These are phyloP conservation scores for Cephalopholis sonnerati DNA, from an alignment of 2,113 vertebrate species.

Conservation along the genomic window DNA sequence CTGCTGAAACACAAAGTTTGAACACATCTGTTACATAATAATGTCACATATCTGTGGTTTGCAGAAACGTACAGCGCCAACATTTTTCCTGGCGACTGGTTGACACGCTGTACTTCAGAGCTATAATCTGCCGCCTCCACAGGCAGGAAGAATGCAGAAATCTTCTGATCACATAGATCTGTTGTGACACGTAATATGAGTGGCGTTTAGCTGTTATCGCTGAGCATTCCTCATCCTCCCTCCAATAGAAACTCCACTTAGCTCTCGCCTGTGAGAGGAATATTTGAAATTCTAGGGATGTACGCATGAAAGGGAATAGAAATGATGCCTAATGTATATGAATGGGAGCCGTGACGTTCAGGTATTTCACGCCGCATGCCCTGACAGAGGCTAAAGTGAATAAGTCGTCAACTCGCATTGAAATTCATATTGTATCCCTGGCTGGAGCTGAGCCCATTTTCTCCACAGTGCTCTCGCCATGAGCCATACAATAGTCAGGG, in stretches of 20 bases:
- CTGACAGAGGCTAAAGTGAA: slow-evolving; percentile 70
- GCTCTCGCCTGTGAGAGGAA: slow-evolving; percentile 29
- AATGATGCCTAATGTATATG: slow-evolving; percentile 65
- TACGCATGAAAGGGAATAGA: slow-evolving; percentile 56
- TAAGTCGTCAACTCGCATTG: slow-evolving; percentile 73
- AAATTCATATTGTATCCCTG: slow-evolving; percentile 72
- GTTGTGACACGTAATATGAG: slow-evolving; percentile 54
- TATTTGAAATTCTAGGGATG: slow-evolving; percentile 53
- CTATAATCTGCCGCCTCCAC: slow-evolving; percentile 41
- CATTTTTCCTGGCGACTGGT: slow-evolving; percentile 8
- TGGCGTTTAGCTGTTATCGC: slow-evolving; percentile 41
- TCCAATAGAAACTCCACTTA: slow-evolving; percentile 27
- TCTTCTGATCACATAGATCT: slow-evolving; percentile 52
- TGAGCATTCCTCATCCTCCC: slow-evolving; percentile 35
- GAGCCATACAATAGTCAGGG: slow-evolving; percentile 65
- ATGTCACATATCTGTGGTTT: too few relatives aligned
- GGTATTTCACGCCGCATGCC: slow-evolving; percentile 67
- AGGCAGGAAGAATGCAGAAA: slow-evolving; percentile 1
- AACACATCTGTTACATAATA: too few relatives aligned
- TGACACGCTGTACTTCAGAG: slow-evolving; percentile 18
- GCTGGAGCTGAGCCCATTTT: slow-evolving; percentile 72
- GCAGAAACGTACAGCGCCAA: too few relatives aligned
- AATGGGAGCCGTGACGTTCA: slow-evolving; percentile 54
- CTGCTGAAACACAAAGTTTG: too few relatives aligned
- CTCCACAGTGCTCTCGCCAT: slow-evolving; percentile 58